These are phyloP conservation scores for Stramonita haemastoma DNA, from an alignment of 2,888 invertebrate genomes.

Conservation along the genomic window DNA sequence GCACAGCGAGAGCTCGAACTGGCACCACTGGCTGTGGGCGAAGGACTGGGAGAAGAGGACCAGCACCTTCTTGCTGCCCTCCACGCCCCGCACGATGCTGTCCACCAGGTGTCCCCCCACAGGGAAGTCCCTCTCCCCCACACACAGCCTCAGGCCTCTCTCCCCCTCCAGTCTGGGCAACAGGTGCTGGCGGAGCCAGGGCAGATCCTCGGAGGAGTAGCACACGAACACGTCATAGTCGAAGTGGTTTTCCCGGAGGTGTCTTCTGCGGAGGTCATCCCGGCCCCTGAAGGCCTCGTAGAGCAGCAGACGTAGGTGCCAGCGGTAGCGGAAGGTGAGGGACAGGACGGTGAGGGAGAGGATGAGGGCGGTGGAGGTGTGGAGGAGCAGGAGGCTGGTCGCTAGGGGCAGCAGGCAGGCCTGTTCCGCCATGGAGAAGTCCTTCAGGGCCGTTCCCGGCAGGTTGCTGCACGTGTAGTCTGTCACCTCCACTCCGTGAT, in stretches of 20 bases:
- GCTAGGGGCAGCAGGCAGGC: slow-evolving; percentile 23
- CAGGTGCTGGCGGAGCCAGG: slow-evolving; percentile 83
- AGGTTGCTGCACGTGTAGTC: slow-evolving; percentile 36
- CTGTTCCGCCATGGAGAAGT: slow-evolving; percentile 19
- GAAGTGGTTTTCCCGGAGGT: slow-evolving; percentile 50
- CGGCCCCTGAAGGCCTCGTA: slow-evolving; percentile 79
- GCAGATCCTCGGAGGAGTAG: slow-evolving; percentile 83
- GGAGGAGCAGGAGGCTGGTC: neutral
- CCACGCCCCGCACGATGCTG: slow-evolving; percentile 85
- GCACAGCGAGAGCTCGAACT: slow-evolving; percentile 82
- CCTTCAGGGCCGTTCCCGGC: neutral
- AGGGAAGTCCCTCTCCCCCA: slow-evolving; percentile 86
- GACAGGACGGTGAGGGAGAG: slow-evolving; percentile 34
- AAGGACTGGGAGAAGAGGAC: slow-evolving; percentile 83
- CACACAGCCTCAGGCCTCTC: slow-evolving; percentile 79
- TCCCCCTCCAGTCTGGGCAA: slow-evolving; percentile 83
- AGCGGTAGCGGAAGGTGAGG: slow-evolving; percentile 80
- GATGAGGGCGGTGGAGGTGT: slow-evolving; percentile 25
- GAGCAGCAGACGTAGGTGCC: slow-evolving; percentile 77
- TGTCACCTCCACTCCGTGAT: neutral
- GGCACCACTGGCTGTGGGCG: slow-evolving; percentile 82
- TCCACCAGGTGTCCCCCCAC: slow-evolving; percentile 85
- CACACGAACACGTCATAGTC: slow-evolving; percentile 85
- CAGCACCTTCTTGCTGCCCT: slow-evolving; percentile 83
- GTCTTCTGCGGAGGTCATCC: slow-evolving; percentile 23